Percentiles rank a stretch among this genome's conserved stretches.
Conservation (phyloP, 2,888 invertebrate species). For the Ophraella communa region DNA sequence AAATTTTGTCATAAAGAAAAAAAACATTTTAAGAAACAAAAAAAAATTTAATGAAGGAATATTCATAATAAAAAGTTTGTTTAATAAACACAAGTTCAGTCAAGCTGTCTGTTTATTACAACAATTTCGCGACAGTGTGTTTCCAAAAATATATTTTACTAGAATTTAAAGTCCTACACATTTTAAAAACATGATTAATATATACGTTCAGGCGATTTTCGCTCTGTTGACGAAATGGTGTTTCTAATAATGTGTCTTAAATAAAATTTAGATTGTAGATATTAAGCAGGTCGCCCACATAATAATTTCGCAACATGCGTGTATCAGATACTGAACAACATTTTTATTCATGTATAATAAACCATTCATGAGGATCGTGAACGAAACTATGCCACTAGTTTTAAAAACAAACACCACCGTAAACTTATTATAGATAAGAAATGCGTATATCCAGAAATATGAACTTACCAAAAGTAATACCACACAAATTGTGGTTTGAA, state of each 20-base stretch:
- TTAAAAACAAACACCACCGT: too few species aligned
- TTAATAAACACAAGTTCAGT: neutral
- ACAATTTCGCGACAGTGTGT: neutral
- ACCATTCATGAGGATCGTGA: too few species aligned
- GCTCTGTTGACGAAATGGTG: neutral
- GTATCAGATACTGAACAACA: neutral
- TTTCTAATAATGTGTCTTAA: neutral
- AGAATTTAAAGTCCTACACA: neutral
- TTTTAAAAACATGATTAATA: neutral
- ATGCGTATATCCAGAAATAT: too few species aligned
- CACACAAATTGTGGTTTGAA: too few species aligned
- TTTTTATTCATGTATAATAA: too few species aligned
- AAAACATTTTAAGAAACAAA: neutral
- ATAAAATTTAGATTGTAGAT: neutral
- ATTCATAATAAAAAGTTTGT: too few species aligned
- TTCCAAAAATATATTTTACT: constrained; percentile 1
- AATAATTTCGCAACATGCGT: neutral
- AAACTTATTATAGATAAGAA: too few species aligned
- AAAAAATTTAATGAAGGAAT: too few species aligned
- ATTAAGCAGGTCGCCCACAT: neutral
- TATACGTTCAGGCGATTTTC: neutral
- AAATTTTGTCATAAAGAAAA: too few species aligned
- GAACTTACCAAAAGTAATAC: too few species aligned
- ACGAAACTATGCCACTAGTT: neutral
- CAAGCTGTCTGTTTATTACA: constrained; percentile 10